Evolutionary conservation across 2,797 vertebrate species (phyloP).

Genomic region (Cirrhinus molitorella): DNA sequence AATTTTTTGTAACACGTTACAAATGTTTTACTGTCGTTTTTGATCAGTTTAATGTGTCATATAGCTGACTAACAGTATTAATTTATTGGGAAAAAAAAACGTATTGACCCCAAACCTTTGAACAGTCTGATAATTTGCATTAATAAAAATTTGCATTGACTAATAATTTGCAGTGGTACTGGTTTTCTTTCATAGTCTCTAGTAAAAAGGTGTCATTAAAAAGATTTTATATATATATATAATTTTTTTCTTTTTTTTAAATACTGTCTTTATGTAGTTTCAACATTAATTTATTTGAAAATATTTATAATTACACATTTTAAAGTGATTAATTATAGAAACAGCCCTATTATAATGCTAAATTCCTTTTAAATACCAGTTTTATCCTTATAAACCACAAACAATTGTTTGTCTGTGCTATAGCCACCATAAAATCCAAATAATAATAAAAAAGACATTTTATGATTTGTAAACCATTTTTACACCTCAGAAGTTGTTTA

Average conservation of each 20-base stretch:
- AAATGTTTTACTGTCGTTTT: background rate
- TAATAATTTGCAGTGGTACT: background rate
- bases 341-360: background rate
- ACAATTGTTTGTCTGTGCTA: too few species aligned
- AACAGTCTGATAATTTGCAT: background rate
- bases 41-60: background rate
- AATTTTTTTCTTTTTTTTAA: too few species aligned
- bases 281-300: too few species aligned
- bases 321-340: background rate
- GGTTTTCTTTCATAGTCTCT: background rate
- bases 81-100: too few species aligned
- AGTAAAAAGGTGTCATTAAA: background rate
- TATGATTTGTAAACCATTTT: background rate
- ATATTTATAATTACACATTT: background rate
- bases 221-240: too few species aligned
- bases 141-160: background rate
- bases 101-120: background rate
- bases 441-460: background rate
- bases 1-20: background rate
- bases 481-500: too few species aligned
- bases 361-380: background rate
- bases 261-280: background rate
- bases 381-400: background rate
- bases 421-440: too few species aligned
- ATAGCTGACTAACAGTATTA: background rate